Percentiles rank a stretch among this genome's conserved stretches.
These are phyloP conservation scores for Megamerina dolium DNA, from an alignment of 2,888 invertebrate genomes.

Conservation along the genomic window DNA sequence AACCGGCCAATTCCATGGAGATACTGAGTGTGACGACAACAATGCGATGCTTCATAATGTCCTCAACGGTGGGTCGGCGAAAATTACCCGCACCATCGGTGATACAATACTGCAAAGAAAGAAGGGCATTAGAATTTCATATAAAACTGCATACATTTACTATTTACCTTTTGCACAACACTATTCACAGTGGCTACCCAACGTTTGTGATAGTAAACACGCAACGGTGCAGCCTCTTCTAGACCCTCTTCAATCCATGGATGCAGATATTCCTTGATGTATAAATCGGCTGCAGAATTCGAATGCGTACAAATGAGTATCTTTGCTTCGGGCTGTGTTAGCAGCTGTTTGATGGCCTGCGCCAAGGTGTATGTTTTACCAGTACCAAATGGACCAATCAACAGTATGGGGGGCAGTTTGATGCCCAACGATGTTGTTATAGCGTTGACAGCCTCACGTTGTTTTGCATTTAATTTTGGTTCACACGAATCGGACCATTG, in stretches of 20 bases:
- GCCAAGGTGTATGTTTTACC: conserved; percentile 82
- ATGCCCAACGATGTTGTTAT: conserved; percentile 63
- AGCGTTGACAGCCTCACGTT: conserved; percentile 70
- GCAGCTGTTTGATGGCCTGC: conserved; percentile 63
- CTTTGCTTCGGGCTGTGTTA: conserved; percentile 59
- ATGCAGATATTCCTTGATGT: conserved; percentile 78
- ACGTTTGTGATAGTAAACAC: conserved; percentile 74
- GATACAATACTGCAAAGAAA: conserved; percentile 60
- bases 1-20: conserved; percentile 65
- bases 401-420: conserved; percentile 63
- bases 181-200: conserved; percentile 73
- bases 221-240: conserved; percentile 61
- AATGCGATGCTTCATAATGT: conserved; percentile 64
- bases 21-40: conserved; percentile 76
- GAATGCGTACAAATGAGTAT: conserved; percentile 81
- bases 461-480: conserved; percentile 65
- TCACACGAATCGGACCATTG: conserved; percentile 63
- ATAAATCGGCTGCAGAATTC: conserved; percentile 80
- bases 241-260: conserved; percentile 65
- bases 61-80: conserved; percentile 63
- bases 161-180: conserved; percentile 57
- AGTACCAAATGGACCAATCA: conserved; percentile 79
- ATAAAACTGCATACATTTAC: background rate
- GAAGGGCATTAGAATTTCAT: background rate
- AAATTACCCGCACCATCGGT: conserved; percentile 61